These are phyloP conservation scores for Galleria mellonella DNA, from an alignment of 1,140 invertebrate species.

Conservation along the genomic window DNA sequence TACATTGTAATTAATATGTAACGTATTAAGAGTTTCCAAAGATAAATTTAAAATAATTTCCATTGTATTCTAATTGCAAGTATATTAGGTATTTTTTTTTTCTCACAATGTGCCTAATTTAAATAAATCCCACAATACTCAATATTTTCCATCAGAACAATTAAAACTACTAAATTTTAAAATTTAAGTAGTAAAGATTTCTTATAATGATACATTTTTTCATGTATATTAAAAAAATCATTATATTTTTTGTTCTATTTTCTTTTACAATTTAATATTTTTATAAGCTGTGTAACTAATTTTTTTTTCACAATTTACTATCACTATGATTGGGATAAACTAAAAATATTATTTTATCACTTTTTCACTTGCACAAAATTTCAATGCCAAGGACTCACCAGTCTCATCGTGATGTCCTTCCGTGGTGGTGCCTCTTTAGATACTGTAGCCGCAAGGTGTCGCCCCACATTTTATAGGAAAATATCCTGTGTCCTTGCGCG, in stretches of 20 bases:
- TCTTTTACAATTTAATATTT: neutral
- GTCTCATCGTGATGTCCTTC: conserved; percentile 66
- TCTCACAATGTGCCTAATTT: no score
- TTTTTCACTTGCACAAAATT: conserved; percentile 24
- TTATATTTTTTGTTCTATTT: neutral
- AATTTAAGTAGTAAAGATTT: no score
- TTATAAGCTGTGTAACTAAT: no score
- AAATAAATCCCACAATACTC: conserved; percentile 2
- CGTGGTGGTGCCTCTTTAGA: conserved; percentile 39
- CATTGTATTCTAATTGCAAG: no score
- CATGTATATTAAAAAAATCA: no score
- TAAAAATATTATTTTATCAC: neutral
- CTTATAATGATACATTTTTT: neutral
- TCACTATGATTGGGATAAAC: conserved; percentile 9
- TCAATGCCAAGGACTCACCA: conserved; percentile 63
- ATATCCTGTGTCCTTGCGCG: conserved; percentile 48
- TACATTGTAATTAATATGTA: no score
- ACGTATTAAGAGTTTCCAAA: no score
- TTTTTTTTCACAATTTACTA: conserved; percentile 7
- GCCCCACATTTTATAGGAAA: conserved; percentile 61
- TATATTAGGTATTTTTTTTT: no score
- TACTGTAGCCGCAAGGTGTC: conserved; percentile 55
- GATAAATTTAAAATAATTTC: no score
- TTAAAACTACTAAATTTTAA: no score
- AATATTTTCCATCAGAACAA: conserved; percentile 10